Evolutionary conservation across 2,888 invertebrate species (phyloP), one percentile per base, ranked within the genome.

Genomic region (Bombylius major): DNA sequence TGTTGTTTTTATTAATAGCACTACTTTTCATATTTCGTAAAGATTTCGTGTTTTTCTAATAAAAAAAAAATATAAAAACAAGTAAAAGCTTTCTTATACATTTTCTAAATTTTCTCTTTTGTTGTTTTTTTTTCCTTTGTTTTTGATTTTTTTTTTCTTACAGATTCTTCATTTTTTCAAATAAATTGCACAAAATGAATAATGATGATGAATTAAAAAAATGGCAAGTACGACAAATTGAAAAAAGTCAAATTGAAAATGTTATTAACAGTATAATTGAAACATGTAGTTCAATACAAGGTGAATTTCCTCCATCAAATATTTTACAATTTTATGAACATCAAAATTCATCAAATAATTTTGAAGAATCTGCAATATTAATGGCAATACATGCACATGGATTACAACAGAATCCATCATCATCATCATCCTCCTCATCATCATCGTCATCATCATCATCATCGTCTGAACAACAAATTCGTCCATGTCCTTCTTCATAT

Each of bases 321-420:
- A 11, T 42, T 11, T 11, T 11, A 11, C 11, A 11, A 11, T 42
- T 11, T 4, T 8, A 11, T 11, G 8, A 11, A 11, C 39, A 42
- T 11, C 39, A 42, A 11, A 8, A 42, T 8, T 11, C 8, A 42
- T 11, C 11, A 4, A 8, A 8, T 42, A 42, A 11, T 36, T 45
- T 59, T 14, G 59, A 59, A 42, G 59, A 60, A 36, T 59, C 62
- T 4, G 60, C 62, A 4, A 60, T 62, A 42, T 52, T 56, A 31
- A 58, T 58, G 59, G 60, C 62, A 2, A 62, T 62, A 14, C 56
- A 52, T 53, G 56, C 59, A 14, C 57, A 62, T 54, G 62, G 62
- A 0, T 39, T 62, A 33, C 59, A 58, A 23, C 58, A 58, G 39
- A 5, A 36, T 7, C 34, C 59, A 58, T 14, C 58, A 58, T 34